Base-by-base conservation (phyloP, 1,140 invertebrate species). In the Papilio helenus region DNA sequence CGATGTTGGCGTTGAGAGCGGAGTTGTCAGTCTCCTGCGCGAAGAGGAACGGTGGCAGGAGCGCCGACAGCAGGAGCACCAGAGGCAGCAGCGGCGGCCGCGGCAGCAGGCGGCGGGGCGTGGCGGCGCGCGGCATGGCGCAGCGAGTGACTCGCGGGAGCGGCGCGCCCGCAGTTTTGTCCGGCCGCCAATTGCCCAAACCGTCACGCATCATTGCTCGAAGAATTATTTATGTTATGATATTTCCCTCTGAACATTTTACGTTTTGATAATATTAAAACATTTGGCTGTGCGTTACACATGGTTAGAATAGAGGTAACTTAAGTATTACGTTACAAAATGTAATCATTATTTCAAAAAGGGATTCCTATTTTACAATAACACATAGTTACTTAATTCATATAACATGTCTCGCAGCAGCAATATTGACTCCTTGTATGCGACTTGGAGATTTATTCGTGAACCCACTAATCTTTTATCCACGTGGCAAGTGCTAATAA, bases 131-230 rank as follows among this genome's bases (percentile, higher is more conserved):
- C 34, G 34, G 34, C 34, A 34, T 93, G 88, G 87, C 90, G 86
- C 88, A 85, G 86, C 87, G 89, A 93, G 85, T 93, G 92, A 86
- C 88, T 86, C 92, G 92, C 90, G 89, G 89, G 87, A 82, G 85
- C 84, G 73, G 76, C 49, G 58, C 58, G 80, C 86, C 80, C 89
- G 83, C 86, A 82, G 86, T 93, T 93, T 93, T 93, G 90, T 89
- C 87, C 83, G 82, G 68, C 55, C 58, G 34, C 79, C n/a, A 49
- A 85, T 93, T 93, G 90, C 92, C 78, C 82, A 91, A 93, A 82
- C 29, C 80, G 90, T 80, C 88, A 85, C 88, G 90, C 79, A 79
- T 80, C 79, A 74, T 61, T 76, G 87, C 76, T 26, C 89, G 72
- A 87, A 80, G 12, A 49, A 74, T 74, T 74, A 76, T 29, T 55